Evolutionary conservation across 2,888 invertebrate species (phyloP).

Genomic region (Phorcus lineatus): DNA sequence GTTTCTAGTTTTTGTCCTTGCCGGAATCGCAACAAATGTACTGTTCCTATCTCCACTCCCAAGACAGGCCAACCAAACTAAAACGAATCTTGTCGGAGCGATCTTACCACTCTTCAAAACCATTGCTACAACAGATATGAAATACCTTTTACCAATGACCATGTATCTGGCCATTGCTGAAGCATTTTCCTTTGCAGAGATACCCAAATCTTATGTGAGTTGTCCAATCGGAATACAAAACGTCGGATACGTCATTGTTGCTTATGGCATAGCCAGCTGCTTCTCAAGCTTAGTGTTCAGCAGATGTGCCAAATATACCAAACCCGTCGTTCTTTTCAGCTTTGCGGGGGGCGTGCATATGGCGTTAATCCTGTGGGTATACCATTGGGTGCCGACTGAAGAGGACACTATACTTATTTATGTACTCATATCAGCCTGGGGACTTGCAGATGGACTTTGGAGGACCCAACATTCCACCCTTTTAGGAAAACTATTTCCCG

Average conservation of each 20-base stretch:
- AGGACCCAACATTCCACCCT: too few relatives aligned
- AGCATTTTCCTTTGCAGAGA: constrained; percentile 66
- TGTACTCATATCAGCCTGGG: constrained; percentile 56
- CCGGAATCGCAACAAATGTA: constrained; percentile 57
- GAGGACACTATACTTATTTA: constrained; percentile 46
- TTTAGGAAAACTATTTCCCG: too few relatives aligned
- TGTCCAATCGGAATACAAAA: constrained; percentile 63
- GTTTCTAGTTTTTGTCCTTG: constrained; percentile 55
- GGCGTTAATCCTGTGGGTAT: constrained; percentile 48
- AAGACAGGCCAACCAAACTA: constrained; percentile 42
- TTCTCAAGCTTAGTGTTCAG: constrained; percentile 53
- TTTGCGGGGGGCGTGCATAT: constrained; percentile 51
- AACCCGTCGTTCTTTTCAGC: constrained; percentile 52
- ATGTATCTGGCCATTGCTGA: constrained; percentile 69
- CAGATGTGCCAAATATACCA: constrained; percentile 52
- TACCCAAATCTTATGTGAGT: constrained; percentile 68
- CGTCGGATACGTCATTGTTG: constrained; percentile 64
- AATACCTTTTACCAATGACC: constrained; percentile 67
- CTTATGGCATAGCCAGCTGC: constrained; percentile 55
- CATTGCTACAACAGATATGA: constrained; percentile 51
- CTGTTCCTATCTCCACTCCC: constrained; percentile 42
- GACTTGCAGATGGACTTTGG: constrained; percentile 48
- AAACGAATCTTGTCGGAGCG: constrained; percentile 43
- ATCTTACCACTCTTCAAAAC: constrained; percentile 31
- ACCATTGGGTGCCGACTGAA: constrained; percentile 46